Conservation (phyloP, 1,140 invertebrate genomes). For the Mya arenaria region DNA sequence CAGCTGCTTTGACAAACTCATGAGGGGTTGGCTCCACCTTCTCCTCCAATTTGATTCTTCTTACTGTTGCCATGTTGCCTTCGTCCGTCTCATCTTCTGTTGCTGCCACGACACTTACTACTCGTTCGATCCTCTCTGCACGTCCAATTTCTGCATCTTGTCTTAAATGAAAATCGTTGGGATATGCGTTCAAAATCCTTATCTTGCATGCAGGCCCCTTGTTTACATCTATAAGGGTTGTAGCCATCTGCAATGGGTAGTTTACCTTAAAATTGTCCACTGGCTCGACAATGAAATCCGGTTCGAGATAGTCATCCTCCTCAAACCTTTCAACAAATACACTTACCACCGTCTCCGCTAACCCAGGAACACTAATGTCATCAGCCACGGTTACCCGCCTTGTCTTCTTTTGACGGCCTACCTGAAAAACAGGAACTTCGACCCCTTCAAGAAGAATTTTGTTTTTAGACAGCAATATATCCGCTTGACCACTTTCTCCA, state of each 20-base stretch:
- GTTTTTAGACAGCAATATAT: too few species aligned
- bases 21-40: too few species aligned
- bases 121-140: background rate
- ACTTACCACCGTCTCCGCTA: constrained; percentile 13
- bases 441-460: too few species aligned
- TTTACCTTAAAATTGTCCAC: background rate
- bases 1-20: background rate
- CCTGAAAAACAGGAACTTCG: too few species aligned
- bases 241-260: constrained; percentile 3
- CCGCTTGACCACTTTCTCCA: too few species aligned
- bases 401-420: background rate
- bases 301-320: background rate
- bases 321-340: constrained; percentile 19
- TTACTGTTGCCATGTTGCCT: background rate
- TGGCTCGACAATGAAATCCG: constrained; percentile 6
- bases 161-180: background rate
- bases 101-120: background rate
- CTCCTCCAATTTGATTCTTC: background rate
- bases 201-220: background rate
- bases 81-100: background rate
- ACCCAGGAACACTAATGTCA: background rate
- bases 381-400: constrained; percentile 13
- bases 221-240: constrained; percentile 12
- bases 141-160: constrained; percentile 20
- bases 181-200: constrained; percentile 27